Conservation (phyloP, 2,888 invertebrate species). For the Lutraria lutraria region DNA sequence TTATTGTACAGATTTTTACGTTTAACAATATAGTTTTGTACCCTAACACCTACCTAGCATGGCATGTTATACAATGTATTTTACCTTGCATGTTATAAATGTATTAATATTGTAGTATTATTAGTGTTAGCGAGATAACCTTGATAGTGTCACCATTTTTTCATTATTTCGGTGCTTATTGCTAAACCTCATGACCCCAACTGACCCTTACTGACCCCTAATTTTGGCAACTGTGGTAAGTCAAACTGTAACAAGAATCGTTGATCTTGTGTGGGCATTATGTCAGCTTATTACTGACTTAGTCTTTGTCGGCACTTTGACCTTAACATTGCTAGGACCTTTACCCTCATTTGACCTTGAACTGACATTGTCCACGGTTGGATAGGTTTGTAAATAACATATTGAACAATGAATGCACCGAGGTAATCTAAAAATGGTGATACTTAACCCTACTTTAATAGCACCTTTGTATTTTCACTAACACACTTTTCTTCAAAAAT, state of each 20-base stretch:
- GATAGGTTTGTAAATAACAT: neutral
- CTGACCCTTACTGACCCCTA: too few relatives aligned
- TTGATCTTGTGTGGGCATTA: too few relatives aligned
- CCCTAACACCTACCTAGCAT: neutral
- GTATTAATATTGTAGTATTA: neutral
- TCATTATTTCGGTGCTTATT: neutral
- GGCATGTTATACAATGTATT: neutral
- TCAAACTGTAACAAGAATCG: too few relatives aligned
- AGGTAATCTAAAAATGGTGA: neutral
- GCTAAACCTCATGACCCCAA: too few relatives aligned
- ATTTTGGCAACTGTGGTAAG: too few relatives aligned
- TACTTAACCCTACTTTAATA: neutral
- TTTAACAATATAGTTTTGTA: too few relatives aligned
- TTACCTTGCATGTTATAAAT: neutral
- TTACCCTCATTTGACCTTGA: neutral
- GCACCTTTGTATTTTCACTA: conserved; percentile 41
- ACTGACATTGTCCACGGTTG: neutral
- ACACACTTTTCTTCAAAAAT: conserved; percentile 45
- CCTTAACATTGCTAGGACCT: neutral
- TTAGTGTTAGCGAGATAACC: neutral
- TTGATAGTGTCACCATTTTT: neutral
- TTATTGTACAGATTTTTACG: too few relatives aligned
- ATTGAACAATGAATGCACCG: neutral
- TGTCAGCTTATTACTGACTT: neutral
- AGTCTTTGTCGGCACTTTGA: neutral